phyloP scores from a whole-genome alignment of 30 jellyfish, hydroid and myxozoan species.

The Phacellophora camtschatica region DNA sequence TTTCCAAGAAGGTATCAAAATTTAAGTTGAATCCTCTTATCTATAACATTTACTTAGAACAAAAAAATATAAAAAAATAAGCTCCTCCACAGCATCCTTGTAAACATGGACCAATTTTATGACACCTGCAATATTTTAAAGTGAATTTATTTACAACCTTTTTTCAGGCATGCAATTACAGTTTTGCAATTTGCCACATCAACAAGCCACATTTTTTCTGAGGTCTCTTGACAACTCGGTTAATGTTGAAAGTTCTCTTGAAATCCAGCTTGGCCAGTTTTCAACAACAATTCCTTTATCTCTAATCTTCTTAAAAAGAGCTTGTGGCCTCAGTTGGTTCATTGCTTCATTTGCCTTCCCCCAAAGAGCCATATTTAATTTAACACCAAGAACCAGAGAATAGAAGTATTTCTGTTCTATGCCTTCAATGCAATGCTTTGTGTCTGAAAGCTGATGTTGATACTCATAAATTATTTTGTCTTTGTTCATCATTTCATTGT shows the following conservation, averaged over 20 bases:
- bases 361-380: constrained; percentile 82
- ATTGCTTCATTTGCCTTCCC: constrained; percentile 56
- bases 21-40: no score
- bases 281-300: constrained; percentile 72
- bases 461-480: constrained; percentile 50
- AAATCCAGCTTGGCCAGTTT: constrained; percentile 89
- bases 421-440: constrained; percentile 15
- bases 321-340: constrained; percentile 55
- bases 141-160: background rate
- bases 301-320: constrained; percentile 57
- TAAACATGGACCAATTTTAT: no score
- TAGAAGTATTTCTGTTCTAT: constrained; percentile 81
- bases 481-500: constrained; percentile 54
- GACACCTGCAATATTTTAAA: no score
- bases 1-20: no score
- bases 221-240: background rate
- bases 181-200: background rate
- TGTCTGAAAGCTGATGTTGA: constrained; percentile 35
- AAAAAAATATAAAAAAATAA: no score
- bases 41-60: no score
- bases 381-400: constrained; percentile 81
- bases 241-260: constrained; percentile 68
- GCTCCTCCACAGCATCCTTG: no score
- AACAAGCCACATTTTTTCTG: background rate
- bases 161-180: background rate